Evolutionary conservation across 2,888 invertebrate species (phyloP).

Genomic region (Fragum fragum): DNA sequence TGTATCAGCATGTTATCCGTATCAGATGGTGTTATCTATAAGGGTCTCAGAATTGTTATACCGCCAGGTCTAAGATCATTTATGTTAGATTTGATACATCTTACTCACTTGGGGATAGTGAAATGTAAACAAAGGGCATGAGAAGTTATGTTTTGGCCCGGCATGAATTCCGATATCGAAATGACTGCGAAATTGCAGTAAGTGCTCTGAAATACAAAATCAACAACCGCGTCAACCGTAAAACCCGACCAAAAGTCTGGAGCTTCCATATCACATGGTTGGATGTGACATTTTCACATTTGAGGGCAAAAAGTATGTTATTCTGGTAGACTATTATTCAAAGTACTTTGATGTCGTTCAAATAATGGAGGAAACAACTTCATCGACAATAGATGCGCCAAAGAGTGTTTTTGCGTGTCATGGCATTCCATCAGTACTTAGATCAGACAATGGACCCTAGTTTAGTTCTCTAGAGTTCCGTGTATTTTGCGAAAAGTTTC

Average conservation of each 20-base stretch:
- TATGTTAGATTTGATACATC: too few relatives aligned
- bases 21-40: constrained; percentile 56
- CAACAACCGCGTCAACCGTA: too few relatives aligned
- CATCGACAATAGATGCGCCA: constrained; percentile 30
- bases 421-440: too few relatives aligned
- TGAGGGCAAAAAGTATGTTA: too few relatives aligned
- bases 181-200: constrained; percentile 52
- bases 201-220: constrained; percentile 57
- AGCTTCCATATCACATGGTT: constrained; percentile 56
- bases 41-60: constrained; percentile 57
- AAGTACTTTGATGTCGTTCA: too few relatives aligned
- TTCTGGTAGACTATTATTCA: too few relatives aligned
- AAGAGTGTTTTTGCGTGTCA: constrained; percentile 54
- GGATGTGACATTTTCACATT: constrained; percentile 60
- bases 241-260: too few relatives aligned
- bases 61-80: constrained; percentile 59
- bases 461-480: constrained; percentile 58
- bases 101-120: constrained; percentile 60
- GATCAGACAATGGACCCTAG: too few relatives aligned
- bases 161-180: too few relatives aligned
- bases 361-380: too few relatives aligned
- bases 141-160: too few relatives aligned
- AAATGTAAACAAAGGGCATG: constrained; percentile 64
- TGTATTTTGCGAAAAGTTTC: constrained; percentile 51
- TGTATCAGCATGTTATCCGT: constrained; percentile 38